These are phyloP conservation scores for Pelosia muscerda DNA, from an alignment of 2,888 invertebrate genomes.

Conservation along the genomic window DNA sequence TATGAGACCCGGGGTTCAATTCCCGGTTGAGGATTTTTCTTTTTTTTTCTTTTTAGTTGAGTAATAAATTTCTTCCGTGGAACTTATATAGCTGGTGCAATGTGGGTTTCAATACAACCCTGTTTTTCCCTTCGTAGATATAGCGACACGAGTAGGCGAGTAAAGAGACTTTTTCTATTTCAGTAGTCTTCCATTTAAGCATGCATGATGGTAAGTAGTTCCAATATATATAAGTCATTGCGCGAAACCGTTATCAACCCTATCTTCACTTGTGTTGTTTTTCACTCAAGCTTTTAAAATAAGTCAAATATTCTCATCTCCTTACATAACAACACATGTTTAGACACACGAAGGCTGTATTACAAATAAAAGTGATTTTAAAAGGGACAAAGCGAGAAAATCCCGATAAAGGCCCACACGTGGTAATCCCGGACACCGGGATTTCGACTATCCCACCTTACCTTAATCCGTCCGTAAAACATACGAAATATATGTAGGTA, in stretches of 20 bases:
- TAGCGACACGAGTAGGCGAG: too few relatives aligned
- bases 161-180: too few relatives aligned
- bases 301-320: conserved; percentile 20
- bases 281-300: not conserved
- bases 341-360: conserved; percentile 39
- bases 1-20: not conserved
- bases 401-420: conserved; percentile 71
- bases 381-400: conserved; percentile 64
- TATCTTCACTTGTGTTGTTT: not conserved
- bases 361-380: conserved; percentile 54
- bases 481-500: conserved; percentile 34
- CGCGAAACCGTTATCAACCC: not conserved
- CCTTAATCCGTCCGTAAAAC: conserved; percentile 68
- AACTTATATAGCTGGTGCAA: too few relatives aligned
- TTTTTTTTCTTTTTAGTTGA: too few relatives aligned
- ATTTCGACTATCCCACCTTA: conserved; percentile 72
- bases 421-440: conserved; percentile 70
- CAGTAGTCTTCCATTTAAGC: too few relatives aligned
- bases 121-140: too few relatives aligned
- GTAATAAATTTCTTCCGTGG: not conserved
- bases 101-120: too few relatives aligned
- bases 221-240: too few relatives aligned
- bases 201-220: too few relatives aligned
- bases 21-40: too few relatives aligned
- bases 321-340: conserved; percentile 29